Conservation (phyloP, 2,888 invertebrate genomes). For the Mactromeris polynyma region DNA sequence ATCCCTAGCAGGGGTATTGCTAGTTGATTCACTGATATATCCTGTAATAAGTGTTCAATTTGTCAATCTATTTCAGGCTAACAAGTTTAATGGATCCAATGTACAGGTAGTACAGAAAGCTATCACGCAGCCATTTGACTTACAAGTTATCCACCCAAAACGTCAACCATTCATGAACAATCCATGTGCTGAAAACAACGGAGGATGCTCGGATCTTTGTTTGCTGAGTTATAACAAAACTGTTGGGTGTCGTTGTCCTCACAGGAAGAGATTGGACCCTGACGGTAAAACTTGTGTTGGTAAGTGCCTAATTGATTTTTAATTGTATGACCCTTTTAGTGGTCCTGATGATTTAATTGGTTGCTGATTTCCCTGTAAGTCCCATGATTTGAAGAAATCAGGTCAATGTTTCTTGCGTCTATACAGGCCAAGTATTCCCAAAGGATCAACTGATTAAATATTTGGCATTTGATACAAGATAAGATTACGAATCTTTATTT, state of each 20-base stretch:
- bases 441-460: no score
- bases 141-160: constrained; percentile 93
- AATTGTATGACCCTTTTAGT: neutral
- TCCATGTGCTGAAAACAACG: constrained; percentile 92
- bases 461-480: no score
- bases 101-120: constrained; percentile 93
- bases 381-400: neutral
- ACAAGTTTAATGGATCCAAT: constrained; percentile 94
- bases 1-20: no score
- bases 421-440: no score
- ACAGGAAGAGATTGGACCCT: constrained; percentile 92
- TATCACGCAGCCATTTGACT: constrained; percentile 95
- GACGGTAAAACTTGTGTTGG: constrained; percentile 91
- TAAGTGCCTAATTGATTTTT: constrained; percentile 84
- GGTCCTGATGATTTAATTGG: neutral
- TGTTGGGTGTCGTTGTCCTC: constrained; percentile 94
- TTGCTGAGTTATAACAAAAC: constrained; percentile 90
- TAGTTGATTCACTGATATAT: no score
- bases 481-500: no score
- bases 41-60: no score
- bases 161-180: constrained; percentile 91
- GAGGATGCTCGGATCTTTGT: constrained; percentile 95
- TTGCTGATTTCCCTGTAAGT: no score
- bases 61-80: constrained; percentile 88
- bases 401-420: no score